Conservation (phyloP, 2,113 vertebrate genomes). For the Blennius ocellaris region DNA sequence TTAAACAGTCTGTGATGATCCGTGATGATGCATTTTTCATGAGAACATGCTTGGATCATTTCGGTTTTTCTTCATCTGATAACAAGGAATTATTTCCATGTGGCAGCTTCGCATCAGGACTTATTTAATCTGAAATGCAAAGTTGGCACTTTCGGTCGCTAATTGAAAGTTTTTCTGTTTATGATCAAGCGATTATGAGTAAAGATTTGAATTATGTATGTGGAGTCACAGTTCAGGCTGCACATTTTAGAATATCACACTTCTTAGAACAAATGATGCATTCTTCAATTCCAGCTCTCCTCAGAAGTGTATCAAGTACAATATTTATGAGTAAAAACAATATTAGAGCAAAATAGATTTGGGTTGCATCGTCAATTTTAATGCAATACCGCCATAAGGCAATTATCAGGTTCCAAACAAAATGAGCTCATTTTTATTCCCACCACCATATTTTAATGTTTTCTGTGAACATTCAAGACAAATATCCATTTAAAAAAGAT, state of each 20-base stretch:
- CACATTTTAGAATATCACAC: not conserved
- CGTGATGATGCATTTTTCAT: slow-evolving; percentile 3
- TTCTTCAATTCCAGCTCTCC: slow-evolving; percentile 1
- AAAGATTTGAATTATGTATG: not conserved
- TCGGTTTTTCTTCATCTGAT: slow-evolving; percentile 9
- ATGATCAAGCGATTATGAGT: no score
- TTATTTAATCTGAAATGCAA: slow-evolving; percentile 21
- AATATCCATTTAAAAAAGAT: not conserved
- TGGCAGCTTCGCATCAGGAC: slow-evolving; percentile 5
- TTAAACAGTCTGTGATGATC: not conserved
- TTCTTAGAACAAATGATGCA: slow-evolving; percentile 5
- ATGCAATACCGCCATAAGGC: slow-evolving; percentile 10
- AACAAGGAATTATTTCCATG: slow-evolving; percentile 20
- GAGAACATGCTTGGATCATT: not conserved
- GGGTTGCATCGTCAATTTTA: slow-evolving; percentile 14
- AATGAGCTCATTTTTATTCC: not conserved
- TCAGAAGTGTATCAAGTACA: slow-evolving; percentile 9
- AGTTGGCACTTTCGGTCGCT: slow-evolving; percentile 24
- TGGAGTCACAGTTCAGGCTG: not conserved
- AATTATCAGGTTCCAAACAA: slow-evolving; percentile 1
- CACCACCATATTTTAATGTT: slow-evolving; percentile 12
- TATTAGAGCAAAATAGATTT: slow-evolving; percentile 26
- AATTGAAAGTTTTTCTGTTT: not conserved
- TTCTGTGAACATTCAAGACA: not conserved
- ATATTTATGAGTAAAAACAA: slow-evolving; percentile 34